Evolutionary conservation across 2,888 invertebrate species (phyloP).

Genomic region (Leucophenga montana): DNA sequence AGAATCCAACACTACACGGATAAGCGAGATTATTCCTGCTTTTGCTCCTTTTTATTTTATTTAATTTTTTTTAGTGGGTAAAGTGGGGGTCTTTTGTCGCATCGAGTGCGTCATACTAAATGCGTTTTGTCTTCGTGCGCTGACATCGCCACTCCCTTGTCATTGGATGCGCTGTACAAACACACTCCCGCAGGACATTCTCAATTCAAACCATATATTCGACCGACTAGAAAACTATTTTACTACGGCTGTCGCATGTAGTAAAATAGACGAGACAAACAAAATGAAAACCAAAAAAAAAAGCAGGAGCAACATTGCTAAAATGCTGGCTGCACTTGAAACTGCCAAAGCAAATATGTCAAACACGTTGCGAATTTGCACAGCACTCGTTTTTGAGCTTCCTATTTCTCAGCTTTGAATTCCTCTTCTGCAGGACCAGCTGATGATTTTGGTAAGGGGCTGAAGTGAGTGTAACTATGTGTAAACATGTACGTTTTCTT

Average conservation of each 20-base stretch:
- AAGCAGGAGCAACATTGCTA: conserved; percentile 46
- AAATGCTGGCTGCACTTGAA: conserved; percentile 59
- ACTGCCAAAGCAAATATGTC: conserved; percentile 67
- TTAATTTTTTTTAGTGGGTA: neutral
- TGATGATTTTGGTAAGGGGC: neutral
- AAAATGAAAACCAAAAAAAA: neutral
- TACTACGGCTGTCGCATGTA: neutral
- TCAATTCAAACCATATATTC: conserved; percentile 5
- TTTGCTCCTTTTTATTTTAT: neutral
- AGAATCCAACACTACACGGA: neutral
- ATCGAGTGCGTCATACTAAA: conserved; percentile 14
- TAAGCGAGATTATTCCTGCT: neutral
- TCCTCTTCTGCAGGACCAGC: neutral
- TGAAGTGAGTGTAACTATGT: neutral
- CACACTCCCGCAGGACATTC: conserved; percentile 18
- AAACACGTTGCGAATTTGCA: conserved; percentile 48
- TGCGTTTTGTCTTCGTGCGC: no score
- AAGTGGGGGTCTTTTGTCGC: no score
- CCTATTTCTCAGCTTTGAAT: neutral
- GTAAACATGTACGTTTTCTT: conserved; percentile 20
- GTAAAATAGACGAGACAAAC: conserved; percentile 5
- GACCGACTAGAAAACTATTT: conserved; percentile 21
- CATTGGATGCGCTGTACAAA: neutral
- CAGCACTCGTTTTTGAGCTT: conserved; percentile 23
- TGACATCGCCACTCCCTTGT: neutral